Evolutionary conservation across 2,113 vertebrate genomes (phyloP).

Genomic region (Mormyrus iriodes): DNA sequence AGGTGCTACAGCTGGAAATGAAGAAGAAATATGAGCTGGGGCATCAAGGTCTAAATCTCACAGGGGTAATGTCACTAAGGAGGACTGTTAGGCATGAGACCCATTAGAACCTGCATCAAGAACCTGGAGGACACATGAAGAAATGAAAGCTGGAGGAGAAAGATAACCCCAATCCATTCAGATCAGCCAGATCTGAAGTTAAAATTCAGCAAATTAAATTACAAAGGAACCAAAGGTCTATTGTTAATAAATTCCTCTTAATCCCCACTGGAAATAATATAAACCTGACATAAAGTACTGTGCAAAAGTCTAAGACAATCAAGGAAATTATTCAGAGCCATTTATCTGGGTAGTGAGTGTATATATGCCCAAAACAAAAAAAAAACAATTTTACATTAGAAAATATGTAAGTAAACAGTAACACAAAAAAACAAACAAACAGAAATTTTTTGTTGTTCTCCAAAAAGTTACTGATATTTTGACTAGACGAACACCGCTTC

Average conservation of each 20-base stretch:
- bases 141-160: not conserved
- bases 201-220: not conserved
- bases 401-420: too few species aligned
- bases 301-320: not conserved
- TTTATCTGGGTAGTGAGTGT: not conserved
- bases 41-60: not conserved
- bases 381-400: too few species aligned
- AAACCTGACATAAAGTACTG: not conserved
- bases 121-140: not conserved
- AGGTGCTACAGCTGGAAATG: not conserved
- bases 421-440: too few species aligned
- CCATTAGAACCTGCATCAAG: not conserved
- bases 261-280: not conserved
- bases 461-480: not conserved
- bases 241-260: not conserved
- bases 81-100: not conserved
- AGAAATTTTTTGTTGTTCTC: not conserved
- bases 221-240: not conserved
- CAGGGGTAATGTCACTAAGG: not conserved
- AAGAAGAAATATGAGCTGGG: not conserved
- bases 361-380: too few species aligned
- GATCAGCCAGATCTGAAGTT: not conserved
- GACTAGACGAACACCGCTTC: not conserved
- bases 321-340: not conserved
- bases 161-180: not conserved